phyloP scores from a whole-genome alignment of 2,113 vertebrate genomes.

The Phoxinus phoxinus region DNA sequence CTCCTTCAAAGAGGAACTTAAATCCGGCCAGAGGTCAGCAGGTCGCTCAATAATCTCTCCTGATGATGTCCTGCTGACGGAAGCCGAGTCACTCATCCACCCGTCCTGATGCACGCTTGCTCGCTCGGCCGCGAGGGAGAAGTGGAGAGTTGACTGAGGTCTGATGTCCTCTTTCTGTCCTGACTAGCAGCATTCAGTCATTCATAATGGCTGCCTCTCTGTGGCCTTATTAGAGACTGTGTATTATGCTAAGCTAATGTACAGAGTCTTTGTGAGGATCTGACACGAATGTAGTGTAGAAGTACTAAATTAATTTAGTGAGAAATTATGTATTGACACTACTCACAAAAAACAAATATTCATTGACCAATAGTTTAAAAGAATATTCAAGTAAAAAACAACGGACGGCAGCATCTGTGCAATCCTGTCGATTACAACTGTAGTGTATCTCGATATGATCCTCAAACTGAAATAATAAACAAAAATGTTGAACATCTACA shows the following conservation, averaged over 20 bases:
- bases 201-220: slow-evolving; percentile 2
- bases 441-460: background rate
- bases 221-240: background rate
- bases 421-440: background rate
- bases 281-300: background rate
- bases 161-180: slow-evolving; percentile 26
- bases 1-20: slow-evolving; percentile 76
- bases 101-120: slow-evolving; percentile 27
- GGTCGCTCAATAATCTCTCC: slow-evolving; percentile 74
- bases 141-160: slow-evolving; percentile 41
- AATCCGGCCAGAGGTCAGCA: slow-evolving; percentile 71
- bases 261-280: background rate
- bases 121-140: slow-evolving; percentile 32
- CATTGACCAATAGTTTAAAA: background rate
- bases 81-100: slow-evolving; percentile 67
- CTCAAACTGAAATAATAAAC: background rate
- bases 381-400: background rate
- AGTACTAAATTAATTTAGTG: too few relatives aligned
- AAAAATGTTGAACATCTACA: background rate
- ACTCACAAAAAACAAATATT: background rate
- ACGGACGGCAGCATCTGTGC: background rate
- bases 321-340: background rate
- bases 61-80: slow-evolving; percentile 77
- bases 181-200: slow-evolving; percentile 36
- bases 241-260: slow-evolving; percentile 7